Conservation (phyloP, 2,797 vertebrate species). For the Syngnathus acus region DNA sequence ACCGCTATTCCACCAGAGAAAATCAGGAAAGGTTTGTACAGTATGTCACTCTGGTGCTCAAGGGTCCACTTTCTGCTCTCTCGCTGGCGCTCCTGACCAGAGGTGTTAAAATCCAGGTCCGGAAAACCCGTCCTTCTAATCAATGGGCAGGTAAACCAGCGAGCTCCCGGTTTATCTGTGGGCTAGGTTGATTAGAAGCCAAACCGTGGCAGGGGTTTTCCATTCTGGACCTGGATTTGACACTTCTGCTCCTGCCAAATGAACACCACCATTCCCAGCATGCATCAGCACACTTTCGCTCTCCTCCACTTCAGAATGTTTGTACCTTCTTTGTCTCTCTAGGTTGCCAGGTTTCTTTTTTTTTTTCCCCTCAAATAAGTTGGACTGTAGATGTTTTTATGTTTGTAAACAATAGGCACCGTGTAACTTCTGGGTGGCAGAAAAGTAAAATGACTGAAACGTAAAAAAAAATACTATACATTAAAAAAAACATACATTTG, state of each 20-base stretch:
- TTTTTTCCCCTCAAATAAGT: not conserved
- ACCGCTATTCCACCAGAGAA: constrained; percentile 27
- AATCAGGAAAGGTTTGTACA: constrained; percentile 64
- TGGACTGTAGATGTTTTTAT: not conserved
- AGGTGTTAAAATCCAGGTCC: too few relatives aligned
- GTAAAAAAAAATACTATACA: too few relatives aligned
- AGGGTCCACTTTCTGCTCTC: constrained; percentile 13
- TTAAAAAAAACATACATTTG: too few relatives aligned
- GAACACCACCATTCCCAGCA: constrained; percentile 2
- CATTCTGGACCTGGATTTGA: too few relatives aligned
- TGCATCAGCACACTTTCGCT: constrained; percentile 10
- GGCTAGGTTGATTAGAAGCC: too few relatives aligned
- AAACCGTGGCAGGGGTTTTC: too few relatives aligned
- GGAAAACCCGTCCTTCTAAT: too few relatives aligned
- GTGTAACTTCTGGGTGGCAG: not conserved
- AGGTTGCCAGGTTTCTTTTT: constrained; percentile 19
- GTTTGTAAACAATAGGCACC: not conserved
- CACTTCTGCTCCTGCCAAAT: constrained; percentile 9
- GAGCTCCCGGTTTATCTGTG: too few relatives aligned
- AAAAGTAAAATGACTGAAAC: not conserved
- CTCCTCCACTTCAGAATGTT: constrained; percentile 13
- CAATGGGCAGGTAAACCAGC: too few relatives aligned
- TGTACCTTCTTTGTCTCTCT: constrained; percentile 15
- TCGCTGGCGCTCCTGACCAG: constrained; percentile 22
- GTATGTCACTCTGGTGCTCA: constrained; percentile 12